These are phyloP conservation scores for Aphelinus certus DNA, from an alignment of 1,140 invertebrate genomes.

Conservation along the genomic window DNA sequence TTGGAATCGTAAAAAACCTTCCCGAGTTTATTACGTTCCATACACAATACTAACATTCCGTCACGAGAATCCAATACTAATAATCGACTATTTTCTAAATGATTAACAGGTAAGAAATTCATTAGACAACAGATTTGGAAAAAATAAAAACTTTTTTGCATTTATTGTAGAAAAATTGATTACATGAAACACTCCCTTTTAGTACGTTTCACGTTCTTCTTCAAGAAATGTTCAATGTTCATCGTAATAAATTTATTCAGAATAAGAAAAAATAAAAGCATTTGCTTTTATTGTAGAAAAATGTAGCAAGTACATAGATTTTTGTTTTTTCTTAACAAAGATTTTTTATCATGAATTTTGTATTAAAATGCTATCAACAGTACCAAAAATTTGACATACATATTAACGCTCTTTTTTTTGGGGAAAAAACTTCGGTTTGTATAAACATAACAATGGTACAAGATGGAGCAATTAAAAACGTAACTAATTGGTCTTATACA, in stretches of 20 bases:
- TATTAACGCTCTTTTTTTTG: slow-evolving; percentile 10
- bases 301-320: slow-evolving; percentile 35
- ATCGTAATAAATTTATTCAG: background rate
- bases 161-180: slow-evolving; percentile 23
- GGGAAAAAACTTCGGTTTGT: slow-evolving; percentile 38
- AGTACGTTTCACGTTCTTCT: background rate
- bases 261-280: slow-evolving; percentile 30
- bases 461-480: slow-evolving; percentile 54
- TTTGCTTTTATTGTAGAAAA: slow-evolving; percentile 38
- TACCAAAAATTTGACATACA: slow-evolving; percentile 54
- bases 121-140: slow-evolving; percentile 13
- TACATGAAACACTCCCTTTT: slow-evolving; percentile 7
- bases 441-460: slow-evolving; percentile 59
- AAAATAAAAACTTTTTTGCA: slow-evolving; percentile 21
- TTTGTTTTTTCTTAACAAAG: slow-evolving; percentile 24
- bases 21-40: background rate
- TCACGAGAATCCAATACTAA: background rate
- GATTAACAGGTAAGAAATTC: background rate
- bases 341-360: slow-evolving; percentile 48
- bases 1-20: background rate
- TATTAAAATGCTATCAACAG: slow-evolving; percentile 60
- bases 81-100: background rate
- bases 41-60: background rate
- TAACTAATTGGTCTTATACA: slow-evolving; percentile 34
- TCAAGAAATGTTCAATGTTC: background rate